Conservation (phyloP, 2,113 vertebrate species). For the Formicarius rufipectus region DNA sequence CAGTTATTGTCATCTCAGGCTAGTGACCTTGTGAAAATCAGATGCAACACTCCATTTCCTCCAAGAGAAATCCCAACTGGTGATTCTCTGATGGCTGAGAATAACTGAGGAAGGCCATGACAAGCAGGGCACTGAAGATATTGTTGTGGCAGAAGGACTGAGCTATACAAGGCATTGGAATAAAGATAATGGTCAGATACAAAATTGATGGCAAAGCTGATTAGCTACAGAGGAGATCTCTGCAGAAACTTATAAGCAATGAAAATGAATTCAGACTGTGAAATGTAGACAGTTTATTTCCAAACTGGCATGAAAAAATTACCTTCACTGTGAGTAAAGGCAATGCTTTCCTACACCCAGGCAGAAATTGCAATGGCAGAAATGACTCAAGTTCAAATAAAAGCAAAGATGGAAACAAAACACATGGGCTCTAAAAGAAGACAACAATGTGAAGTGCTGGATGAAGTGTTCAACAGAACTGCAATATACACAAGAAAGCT, state of each 20-base stretch:
- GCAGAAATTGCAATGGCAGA: background rate
- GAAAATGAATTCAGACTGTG: background rate
- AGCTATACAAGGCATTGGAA: background rate
- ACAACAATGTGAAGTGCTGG: background rate
- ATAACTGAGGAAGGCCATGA: background rate
- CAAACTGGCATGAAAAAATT: background rate
- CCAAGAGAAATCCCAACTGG: background rate
- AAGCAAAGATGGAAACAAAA: background rate
- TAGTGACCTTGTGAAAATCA: background rate
- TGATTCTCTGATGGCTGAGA: background rate
- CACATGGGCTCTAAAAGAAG: background rate
- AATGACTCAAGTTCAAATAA: background rate
- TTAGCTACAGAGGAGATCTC: background rate
- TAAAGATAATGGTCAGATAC: background rate
- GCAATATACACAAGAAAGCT: background rate
- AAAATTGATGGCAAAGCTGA: background rate
- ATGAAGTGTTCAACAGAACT: background rate
- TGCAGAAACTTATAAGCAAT: background rate
- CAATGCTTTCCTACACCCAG: background rate
- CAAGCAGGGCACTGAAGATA: background rate
- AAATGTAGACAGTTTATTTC: background rate
- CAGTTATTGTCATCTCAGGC: background rate
- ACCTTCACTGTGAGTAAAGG: background rate
- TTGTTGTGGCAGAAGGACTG: background rate
- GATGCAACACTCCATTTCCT: background rate